A percentile compares a stretch with the other conserved stretches of the same genome.
phyloP scores from a whole-genome alignment of 2,888 invertebrate species.

The Cataglyphis livida region DNA sequence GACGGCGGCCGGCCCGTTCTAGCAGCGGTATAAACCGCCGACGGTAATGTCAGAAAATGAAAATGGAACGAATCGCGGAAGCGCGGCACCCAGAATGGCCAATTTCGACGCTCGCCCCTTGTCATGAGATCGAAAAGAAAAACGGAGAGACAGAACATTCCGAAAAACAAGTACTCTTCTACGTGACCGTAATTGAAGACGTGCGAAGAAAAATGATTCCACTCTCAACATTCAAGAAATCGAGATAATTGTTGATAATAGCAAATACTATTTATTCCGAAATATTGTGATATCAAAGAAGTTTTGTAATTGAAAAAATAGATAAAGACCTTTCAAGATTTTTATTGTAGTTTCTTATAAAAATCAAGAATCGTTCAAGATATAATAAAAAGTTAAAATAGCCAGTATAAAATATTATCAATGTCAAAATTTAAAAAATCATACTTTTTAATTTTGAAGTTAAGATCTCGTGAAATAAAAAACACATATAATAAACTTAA shows the following conservation, averaged over 20 bases:
- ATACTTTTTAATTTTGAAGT: background rate
- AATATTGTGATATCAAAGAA: background rate
- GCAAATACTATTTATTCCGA: background rate
- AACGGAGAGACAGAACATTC: slow-evolving; percentile 24
- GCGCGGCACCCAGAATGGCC: slow-evolving; percentile 48
- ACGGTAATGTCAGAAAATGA: slow-evolving; percentile 67
- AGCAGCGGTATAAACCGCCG: slow-evolving; percentile 56
- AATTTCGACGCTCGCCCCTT: slow-evolving; percentile 53
- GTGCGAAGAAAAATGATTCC: background rate
- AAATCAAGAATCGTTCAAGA: background rate
- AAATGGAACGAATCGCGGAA: slow-evolving; percentile 58
- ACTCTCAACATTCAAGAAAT: slow-evolving; percentile 7
- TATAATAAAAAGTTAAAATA: background rate
- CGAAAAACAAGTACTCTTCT: slow-evolving; percentile 44
- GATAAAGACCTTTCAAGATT: background rate
- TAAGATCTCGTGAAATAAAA: background rate
- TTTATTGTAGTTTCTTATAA: background rate
- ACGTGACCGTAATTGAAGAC: slow-evolving; percentile 54
- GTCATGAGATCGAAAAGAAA: slow-evolving; percentile 41
- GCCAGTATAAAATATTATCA: background rate
- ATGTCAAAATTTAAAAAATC: background rate
- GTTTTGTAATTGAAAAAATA: background rate
- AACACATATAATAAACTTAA: background rate
- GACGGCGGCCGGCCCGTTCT: slow-evolving; percentile 57
- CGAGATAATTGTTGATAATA: background rate